Percentiles rank a stretch among this genome's conserved stretches.
Conservation (phyloP, 2,888 invertebrate species). For the Stegophylla sp. region DNA sequence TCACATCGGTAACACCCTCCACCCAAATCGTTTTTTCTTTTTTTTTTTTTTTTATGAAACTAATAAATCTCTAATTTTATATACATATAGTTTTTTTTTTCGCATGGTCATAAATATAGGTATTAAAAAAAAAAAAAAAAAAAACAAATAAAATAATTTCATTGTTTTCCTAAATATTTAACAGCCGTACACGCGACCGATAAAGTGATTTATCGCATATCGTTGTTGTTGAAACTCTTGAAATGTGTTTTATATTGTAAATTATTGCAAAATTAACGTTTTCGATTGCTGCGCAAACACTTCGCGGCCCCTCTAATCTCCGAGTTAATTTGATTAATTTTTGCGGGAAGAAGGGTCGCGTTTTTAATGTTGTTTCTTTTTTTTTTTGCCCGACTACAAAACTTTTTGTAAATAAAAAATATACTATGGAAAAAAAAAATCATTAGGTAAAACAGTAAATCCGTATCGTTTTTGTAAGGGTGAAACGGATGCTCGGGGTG, state of each 20-base stretch:
- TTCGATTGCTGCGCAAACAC: constrained; percentile 40
- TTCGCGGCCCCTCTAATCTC: constrained; percentile 7
- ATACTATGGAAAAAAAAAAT: too few species aligned
- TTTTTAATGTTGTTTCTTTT: neutral
- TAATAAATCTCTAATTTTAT: too few species aligned
- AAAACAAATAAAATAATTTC: constrained; percentile 24
- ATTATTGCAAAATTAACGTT: constrained; percentile 37
- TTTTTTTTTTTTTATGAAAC: too few species aligned
- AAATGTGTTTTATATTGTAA: constrained; percentile 42
- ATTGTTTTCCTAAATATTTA: too few species aligned
- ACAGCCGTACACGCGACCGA: neutral
- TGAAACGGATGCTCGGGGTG: too few species aligned
- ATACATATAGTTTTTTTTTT: neutral
- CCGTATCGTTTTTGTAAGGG: too few species aligned
- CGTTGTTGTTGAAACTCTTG: constrained; percentile 26
- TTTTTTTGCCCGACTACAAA: neutral
- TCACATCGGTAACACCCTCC: neutral
- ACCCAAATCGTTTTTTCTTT: neutral
- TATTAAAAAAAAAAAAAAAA: neutral
- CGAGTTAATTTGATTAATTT: constrained; percentile 37
- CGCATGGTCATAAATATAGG: neutral
- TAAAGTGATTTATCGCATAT: constrained; percentile 16
- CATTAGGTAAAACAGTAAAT: too few species aligned
- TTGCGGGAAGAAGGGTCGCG: neutral
- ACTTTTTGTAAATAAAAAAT: neutral